Percentiles rank a stretch among this genome's conserved stretches.
Evolutionary conservation across 2,888 invertebrate species (phyloP).

Genomic region (Hartigia nigra): DNA sequence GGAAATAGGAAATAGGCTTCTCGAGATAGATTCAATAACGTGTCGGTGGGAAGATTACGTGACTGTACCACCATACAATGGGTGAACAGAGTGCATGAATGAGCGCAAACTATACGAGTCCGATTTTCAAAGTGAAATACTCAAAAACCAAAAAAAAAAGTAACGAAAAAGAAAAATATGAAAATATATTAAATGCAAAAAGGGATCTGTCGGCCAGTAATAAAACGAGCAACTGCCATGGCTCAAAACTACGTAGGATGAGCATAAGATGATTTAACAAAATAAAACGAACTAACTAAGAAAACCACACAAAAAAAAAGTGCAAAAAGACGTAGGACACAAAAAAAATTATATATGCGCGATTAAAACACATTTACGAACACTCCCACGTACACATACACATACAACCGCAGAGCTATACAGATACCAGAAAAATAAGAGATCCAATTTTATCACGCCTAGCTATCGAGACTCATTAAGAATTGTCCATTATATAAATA

Average conservation of each 20-base stretch:
- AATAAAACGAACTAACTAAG: neutral
- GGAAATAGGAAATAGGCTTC: neutral
- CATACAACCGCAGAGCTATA: neutral
- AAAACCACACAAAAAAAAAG: neutral
- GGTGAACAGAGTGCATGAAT: neutral
- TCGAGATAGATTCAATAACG: neutral
- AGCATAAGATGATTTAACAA: conserved; percentile 37
- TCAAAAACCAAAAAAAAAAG: conserved; percentile 10
- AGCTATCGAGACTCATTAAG: conserved; percentile 47
- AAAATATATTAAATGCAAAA: conserved; percentile 23
- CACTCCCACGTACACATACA: neutral
- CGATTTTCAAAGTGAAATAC: neutral
- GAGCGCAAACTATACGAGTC: neutral
- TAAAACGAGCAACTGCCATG: conserved; percentile 63
- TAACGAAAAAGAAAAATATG: neutral
- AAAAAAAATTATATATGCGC: neutral
- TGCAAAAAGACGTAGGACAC: neutral
- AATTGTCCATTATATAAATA: conserved; percentile 44
- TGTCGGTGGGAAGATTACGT: neutral
- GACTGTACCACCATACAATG: neutral
- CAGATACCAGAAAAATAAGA: conserved; percentile 13
- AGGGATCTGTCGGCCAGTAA: conserved; percentile 60
- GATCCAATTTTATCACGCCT: conserved; percentile 58
- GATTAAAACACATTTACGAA: neutral
- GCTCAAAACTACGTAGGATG: conserved; percentile 57